A percentile compares a stretch with the other conserved stretches of the same genome.
phyloP scores from a whole-genome alignment of 2,797 vertebrate species.

The Phalloptychus januarius region DNA sequence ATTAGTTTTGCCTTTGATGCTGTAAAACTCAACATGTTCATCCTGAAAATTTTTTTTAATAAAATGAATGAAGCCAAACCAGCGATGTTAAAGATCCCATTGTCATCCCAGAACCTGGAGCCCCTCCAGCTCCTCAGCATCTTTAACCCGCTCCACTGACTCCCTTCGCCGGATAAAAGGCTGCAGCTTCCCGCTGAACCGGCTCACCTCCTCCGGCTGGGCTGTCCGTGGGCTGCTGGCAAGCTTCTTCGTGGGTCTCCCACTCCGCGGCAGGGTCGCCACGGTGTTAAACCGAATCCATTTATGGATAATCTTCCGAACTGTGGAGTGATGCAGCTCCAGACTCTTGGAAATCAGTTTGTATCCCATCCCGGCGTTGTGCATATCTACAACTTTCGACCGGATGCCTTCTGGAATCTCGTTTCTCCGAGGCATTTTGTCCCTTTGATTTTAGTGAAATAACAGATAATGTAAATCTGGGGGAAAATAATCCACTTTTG shows the following conservation, averaged over 20 bases:
- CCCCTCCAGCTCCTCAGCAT: neutral
- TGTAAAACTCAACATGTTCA: neutral
- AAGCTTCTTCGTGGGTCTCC: constrained; percentile 14
- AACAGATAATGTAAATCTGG: neutral
- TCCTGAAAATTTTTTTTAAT: no score
- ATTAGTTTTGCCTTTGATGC: neutral
- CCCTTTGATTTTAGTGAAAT: neutral
- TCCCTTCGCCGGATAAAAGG: neutral
- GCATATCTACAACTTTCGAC: constrained; percentile 3
- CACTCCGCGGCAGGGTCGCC: constrained; percentile 29
- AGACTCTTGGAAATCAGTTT: constrained; percentile 24
- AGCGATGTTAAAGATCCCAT: neutral
- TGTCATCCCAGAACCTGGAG: neutral
- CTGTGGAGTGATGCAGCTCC: constrained; percentile 15
- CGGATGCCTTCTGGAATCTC: constrained; percentile 13
- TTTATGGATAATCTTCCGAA: constrained; percentile 12
- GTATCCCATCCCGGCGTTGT: constrained; percentile 13
- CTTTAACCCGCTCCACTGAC: neutral
- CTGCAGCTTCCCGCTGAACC: neutral
- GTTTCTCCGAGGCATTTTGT: constrained; percentile 20
- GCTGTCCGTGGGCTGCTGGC: neutral
- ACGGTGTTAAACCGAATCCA: constrained; percentile 23
- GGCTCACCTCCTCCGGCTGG: neutral
- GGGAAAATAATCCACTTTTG: neutral
- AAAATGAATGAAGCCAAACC: neutral